Percentiles rank a stretch among this genome's conserved stretches.
Conservation (phyloP, 92 coral and sea anemone genomes). For the Scolanthus callimorphus region DNA sequence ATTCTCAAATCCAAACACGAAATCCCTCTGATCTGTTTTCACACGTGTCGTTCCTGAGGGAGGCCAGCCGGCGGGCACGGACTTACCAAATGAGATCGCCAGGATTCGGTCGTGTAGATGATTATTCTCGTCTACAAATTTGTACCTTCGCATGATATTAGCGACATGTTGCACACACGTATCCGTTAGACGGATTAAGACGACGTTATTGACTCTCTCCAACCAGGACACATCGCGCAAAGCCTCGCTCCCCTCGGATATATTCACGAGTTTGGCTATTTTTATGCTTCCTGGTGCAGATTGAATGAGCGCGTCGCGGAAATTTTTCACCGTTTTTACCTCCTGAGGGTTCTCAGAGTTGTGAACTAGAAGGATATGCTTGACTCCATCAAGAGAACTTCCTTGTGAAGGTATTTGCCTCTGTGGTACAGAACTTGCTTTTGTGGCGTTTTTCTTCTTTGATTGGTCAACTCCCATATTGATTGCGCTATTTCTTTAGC, state of each 20-base stretch:
- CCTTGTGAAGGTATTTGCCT: conserved; percentile 1
- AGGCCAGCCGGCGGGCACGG: conserved; percentile 70
- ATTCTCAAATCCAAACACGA: conserved; percentile 49
- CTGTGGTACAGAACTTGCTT: conserved; percentile 8
- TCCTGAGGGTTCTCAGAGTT: conserved; percentile 41
- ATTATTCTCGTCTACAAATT: conserved; percentile 51
- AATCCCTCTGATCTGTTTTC: conserved; percentile 42
- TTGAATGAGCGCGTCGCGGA: conserved; percentile 69
- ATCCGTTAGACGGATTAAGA: conserved; percentile 71
- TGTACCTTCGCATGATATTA: conserved; percentile 41
- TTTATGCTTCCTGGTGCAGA: conserved; percentile 60
- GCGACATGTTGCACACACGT: conserved; percentile 55
- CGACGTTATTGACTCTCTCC: conserved; percentile 54
- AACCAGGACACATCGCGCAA: conserved; percentile 64
- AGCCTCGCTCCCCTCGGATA: conserved; percentile 45
- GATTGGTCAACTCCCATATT: conserved; percentile 59
- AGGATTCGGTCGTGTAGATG: conserved; percentile 70
- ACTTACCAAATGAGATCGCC: conserved; percentile 81
- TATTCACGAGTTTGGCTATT: conserved; percentile 44
- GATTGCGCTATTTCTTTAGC: too few relatives aligned
- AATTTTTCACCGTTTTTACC: conserved; percentile 48
- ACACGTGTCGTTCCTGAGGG: conserved; percentile 47
- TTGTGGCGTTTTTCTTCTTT: conserved; percentile 9
- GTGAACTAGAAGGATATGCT: conserved; percentile 66
- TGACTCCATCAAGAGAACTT: conserved; percentile 35